Base-by-base conservation (phyloP, 2,113 vertebrate genomes). In the Paralichthys olivaceus region DNA sequence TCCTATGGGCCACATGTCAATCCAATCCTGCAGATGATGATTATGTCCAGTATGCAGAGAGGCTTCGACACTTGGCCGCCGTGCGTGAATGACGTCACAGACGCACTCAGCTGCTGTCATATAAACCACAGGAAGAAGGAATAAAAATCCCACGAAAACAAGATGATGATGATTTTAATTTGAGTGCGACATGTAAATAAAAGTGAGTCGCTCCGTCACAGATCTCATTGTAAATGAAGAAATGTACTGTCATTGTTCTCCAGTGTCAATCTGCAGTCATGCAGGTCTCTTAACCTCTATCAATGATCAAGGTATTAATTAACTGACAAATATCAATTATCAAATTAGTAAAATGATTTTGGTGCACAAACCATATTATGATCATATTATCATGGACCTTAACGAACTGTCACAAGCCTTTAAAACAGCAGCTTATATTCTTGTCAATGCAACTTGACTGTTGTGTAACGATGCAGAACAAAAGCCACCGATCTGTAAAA, bases 1-100 rank as follows among this genome's bases (percentile, higher is more conserved):
- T 59, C 67, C 25, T 7, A n/a, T 15, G 22, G 61, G n/a, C 40
- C 59, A 69, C 60, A 47, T 22, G 72, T 70, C 64, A 57, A 20
- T 12, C 25, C 13, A 7, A 8, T 49, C 79, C 54, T 37, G 17
- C 12, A 29, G 34, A 60, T 45, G 71, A 32, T 53, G 32, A 64
- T 26, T 54, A 25, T 4, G 4, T 22, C 20, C 14, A 58, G 20
- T 3, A 40, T 26, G 43, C 49, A 23, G 53, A 53, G 57, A 22
- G n/a, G 53, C 57, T 72, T 32, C 37, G 28, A 57, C 57, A 28
- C 53, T 11, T 58, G 22, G 34, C 28, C 14, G 1, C 28, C 2
- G 43, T n/a, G 32, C 1, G 25, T n/a, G 25, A 7, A 19, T 20
- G 58, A 64, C n/a, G 37, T 43, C 67, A 53, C 47, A 54, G 57